Evolutionary conservation across 2,888 invertebrate species (phyloP).

Genomic region (Meliscaeva auricollis): DNA sequence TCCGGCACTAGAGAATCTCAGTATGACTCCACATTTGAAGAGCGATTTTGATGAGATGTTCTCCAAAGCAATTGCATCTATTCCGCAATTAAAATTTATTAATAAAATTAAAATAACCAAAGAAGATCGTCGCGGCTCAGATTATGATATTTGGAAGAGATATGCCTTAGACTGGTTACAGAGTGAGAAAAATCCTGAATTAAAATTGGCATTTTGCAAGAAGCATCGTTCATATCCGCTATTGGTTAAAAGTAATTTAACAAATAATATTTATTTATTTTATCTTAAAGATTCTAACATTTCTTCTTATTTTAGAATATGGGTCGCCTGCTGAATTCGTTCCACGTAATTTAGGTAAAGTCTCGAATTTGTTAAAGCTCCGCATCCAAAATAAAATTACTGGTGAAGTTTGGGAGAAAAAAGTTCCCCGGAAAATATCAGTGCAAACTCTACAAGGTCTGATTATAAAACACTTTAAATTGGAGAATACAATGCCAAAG

Average conservation of each 20-base stretch:
- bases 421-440: constrained; percentile 90
- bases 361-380: constrained; percentile 88
- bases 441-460: constrained; percentile 93
- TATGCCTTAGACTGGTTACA: constrained; percentile 90
- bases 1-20: constrained; percentile 80
- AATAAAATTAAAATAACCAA: constrained; percentile 89
- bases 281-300: background rate
- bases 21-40: constrained; percentile 81
- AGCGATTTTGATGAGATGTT: constrained; percentile 88
- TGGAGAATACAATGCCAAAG: constrained; percentile 81
- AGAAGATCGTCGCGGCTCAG: constrained; percentile 92
- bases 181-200: constrained; percentile 85
- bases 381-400: constrained; percentile 85
- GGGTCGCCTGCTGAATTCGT: constrained; percentile 93
- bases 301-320: constrained; percentile 87
- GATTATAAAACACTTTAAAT: constrained; percentile 90
- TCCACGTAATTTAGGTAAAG: constrained; percentile 87
- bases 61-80: constrained; percentile 92
- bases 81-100: constrained; percentile 89
- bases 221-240: constrained; percentile 91
- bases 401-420: constrained; percentile 86
- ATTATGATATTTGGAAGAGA: constrained; percentile 95
- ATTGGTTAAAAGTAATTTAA: constrained; percentile 89
- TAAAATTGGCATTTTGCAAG: constrained; percentile 86
- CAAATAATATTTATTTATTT: background rate